phyloP scores from a whole-genome alignment of 2,888 invertebrate species.

The Apoda limacodes region DNA sequence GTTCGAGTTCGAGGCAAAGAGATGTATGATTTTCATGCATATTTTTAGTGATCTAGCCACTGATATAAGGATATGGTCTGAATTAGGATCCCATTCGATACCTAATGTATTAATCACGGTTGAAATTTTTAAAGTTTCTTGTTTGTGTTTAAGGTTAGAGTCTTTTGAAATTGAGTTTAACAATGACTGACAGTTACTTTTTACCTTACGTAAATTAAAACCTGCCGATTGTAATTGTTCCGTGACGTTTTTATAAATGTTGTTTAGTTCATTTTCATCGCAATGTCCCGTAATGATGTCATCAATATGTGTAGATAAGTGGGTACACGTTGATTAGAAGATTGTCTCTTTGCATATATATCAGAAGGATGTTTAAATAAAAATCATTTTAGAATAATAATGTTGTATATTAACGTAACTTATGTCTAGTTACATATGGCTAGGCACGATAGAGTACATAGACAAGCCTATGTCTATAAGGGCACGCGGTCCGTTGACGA shows the following conservation, averaged over 20 bases:
- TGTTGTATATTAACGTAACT: no score
- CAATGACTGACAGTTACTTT: constrained; percentile 4
- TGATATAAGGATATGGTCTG: constrained; percentile 1
- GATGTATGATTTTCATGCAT: no score
- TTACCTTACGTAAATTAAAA: constrained; percentile 7
- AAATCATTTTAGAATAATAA: no score
- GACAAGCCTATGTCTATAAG: no score
- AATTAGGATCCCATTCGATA: constrained; percentile 9
- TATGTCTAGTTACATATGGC: no score
- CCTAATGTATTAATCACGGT: constrained; percentile 3
- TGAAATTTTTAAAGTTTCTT: constrained; percentile 8
- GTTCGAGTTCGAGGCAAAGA: no score
- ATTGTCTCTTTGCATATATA: no score
- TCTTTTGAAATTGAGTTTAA: neutral
- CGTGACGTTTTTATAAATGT: neutral
- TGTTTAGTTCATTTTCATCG: neutral
- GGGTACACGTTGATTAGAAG: no score
- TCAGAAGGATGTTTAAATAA: no score
- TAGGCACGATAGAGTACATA: no score
- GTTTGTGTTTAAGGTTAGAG: neutral
- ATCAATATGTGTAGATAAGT: no score
- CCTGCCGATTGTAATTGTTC: constrained; percentile 2
- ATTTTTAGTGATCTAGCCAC: constrained; percentile 1
- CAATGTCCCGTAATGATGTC: constrained; percentile 5
- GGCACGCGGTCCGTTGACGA: no score